A percentile compares a stretch with the other conserved stretches of the same genome.
These are phyloP conservation scores for Noctua janthina DNA, from an alignment of 2,888 invertebrate species.

Conservation along the genomic window DNA sequence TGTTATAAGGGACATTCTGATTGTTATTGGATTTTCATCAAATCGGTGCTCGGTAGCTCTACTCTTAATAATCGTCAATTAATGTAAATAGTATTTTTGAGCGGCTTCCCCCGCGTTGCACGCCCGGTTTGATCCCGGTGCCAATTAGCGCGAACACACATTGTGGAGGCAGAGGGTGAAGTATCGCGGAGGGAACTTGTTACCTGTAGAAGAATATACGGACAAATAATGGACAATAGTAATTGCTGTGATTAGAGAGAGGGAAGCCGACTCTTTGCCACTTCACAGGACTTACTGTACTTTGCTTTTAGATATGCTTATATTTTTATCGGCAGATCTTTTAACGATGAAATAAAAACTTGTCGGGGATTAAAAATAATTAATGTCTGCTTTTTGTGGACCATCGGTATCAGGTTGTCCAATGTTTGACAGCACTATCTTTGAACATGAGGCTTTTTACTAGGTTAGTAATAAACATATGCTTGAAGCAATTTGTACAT, in stretches of 20 bases:
- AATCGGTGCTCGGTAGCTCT: neutral
- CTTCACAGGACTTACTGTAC: neutral
- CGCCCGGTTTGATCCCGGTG: neutral
- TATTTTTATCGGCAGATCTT: constrained; percentile 3
- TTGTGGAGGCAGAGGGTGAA: constrained; percentile 6
- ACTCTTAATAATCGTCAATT: neutral
- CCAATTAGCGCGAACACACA: constrained; percentile 18
- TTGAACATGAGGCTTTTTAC: neutral
- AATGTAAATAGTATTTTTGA: constrained; percentile 1
- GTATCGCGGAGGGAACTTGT: constrained; percentile 5
- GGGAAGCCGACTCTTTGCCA: neutral
- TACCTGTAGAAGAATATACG: neutral
- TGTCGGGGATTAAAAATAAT: neutral
- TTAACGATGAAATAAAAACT: neutral
- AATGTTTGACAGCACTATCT: neutral
- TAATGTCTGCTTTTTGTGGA: neutral
- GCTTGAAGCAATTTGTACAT: neutral
- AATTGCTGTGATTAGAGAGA: constrained; percentile 5
- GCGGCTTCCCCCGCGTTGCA: neutral
- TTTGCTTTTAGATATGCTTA: neutral
- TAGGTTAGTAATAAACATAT: neutral
- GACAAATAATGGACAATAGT: neutral
- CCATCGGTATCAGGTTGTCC: neutral
- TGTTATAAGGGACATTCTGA: neutral
- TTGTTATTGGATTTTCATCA: neutral